Percentiles rank a stretch among this genome's conserved stretches.
Evolutionary conservation across 2,113 vertebrate species (phyloP).

Genomic region (Anoura caudifer): DNA sequence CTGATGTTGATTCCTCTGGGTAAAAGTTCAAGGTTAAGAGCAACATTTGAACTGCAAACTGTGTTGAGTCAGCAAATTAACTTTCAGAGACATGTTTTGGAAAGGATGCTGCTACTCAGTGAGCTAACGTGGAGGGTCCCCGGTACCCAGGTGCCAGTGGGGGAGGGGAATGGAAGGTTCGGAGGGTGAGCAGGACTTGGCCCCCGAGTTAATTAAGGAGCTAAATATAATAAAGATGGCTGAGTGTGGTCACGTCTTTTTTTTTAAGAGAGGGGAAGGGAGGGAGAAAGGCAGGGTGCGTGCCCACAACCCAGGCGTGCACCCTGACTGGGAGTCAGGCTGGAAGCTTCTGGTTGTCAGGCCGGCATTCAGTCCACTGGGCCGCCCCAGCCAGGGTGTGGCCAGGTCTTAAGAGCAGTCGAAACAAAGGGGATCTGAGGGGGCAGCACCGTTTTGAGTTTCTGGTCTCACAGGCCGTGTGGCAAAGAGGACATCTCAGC

Average conservation of each 20-base stretch:
- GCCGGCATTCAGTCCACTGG: too few species aligned
- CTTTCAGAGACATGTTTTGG: not conserved
- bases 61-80: not conserved
- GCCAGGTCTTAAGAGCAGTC: not conserved
- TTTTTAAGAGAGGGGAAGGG: too few species aligned
- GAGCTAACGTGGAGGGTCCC: rapidly evolving
- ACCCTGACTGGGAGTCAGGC: too few species aligned
- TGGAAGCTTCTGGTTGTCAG: too few species aligned
- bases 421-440: not conserved
- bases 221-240: not conserved
- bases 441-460: not conserved
- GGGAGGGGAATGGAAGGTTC: not conserved
- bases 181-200: too few species aligned
- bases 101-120: not conserved
- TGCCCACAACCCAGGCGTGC: too few species aligned
- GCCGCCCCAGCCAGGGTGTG: too few species aligned
- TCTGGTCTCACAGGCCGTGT: not conserved
- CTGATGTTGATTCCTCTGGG: not conserved
- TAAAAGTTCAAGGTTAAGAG: not conserved
- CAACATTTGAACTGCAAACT: not conserved
- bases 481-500: not conserved
- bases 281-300: too few species aligned
- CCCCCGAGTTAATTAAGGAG: not conserved
- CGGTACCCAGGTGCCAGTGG: not conserved
- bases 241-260: not conserved